Conservation (phyloP, 2,113 vertebrate species). For the Orthonyx spaldingii region DNA sequence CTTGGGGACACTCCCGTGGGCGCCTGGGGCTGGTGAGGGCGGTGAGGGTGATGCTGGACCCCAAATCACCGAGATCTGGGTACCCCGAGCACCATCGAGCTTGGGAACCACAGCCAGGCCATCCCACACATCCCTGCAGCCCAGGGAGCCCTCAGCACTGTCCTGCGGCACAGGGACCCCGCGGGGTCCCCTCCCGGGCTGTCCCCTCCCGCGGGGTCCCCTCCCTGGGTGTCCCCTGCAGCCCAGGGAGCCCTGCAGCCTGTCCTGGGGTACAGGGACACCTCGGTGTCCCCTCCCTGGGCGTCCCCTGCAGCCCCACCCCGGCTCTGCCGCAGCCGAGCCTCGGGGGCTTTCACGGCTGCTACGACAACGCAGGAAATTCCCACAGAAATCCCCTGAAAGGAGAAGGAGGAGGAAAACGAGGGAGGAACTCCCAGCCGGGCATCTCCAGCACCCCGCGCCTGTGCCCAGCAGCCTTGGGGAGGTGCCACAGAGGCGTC, state of each 20-base stretch:
- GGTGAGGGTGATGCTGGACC: rapidly evolving
- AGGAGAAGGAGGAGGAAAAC: background rate
- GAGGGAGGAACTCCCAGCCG: background rate
- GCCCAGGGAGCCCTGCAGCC: too few relatives aligned
- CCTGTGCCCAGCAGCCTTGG: background rate
- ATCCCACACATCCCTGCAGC: rapidly evolving
- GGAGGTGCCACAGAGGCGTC: rapidly evolving
- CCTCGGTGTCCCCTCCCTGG: too few relatives aligned
- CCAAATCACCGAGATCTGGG: background rate
- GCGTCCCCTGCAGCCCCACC: background rate
- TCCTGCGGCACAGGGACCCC: background rate
- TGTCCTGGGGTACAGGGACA: too few relatives aligned
- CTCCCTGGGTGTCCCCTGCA: too few relatives aligned
- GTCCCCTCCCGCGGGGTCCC: too few relatives aligned
- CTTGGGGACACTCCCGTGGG: rapidly evolving
- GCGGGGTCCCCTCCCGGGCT: too few relatives aligned
- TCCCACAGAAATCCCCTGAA: background rate
- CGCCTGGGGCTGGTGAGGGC: rapidly evolving
- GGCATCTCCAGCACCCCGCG: rapidly evolving
- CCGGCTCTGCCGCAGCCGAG: background rate
- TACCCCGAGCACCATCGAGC: rapidly evolving
- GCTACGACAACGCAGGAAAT: constrained; percentile 46
- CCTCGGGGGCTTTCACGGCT: background rate
- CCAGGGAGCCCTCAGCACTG: background rate
- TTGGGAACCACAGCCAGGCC: background rate